Conservation (phyloP, 2,888 invertebrate species). For the Patella pellucida region DNA sequence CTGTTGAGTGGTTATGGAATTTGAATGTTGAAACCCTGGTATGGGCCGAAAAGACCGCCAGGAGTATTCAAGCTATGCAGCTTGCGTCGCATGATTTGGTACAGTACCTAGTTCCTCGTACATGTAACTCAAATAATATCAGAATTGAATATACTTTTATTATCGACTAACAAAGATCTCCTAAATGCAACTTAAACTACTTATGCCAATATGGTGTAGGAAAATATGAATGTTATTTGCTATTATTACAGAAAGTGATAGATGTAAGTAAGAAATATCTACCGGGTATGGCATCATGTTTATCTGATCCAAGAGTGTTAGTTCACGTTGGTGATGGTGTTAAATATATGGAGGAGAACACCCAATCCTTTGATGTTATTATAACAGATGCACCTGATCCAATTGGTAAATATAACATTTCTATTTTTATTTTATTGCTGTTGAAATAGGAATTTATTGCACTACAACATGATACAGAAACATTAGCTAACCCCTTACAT, state of each 20-base stretch:
- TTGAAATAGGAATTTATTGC: not conserved
- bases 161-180: no score
- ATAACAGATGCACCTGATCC: constrained; percentile 99
- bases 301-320: constrained; percentile 84
- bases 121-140: no score
- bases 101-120: no score
- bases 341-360: constrained; percentile 88
- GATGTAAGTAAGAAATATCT: constrained; percentile 89
- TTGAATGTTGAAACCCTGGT: no score
- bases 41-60: no score
- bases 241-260: constrained; percentile 78
- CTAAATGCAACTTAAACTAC: no score
- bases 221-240: not conserved
- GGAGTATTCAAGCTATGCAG: no score
- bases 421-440: not conserved
- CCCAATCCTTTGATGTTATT: constrained; percentile 92
- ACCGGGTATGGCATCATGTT: constrained; percentile 91
- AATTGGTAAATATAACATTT: constrained; percentile 76
- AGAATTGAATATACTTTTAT: no score
- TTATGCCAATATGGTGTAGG: no score
- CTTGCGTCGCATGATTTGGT: no score
- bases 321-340: constrained; percentile 93
- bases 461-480: not conserved
- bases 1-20: no score
- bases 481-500: no score